These are phyloP conservation scores for Glossosoma conforme DNA, from an alignment of 1,140 invertebrate genomes.

Conservation along the genomic window DNA sequence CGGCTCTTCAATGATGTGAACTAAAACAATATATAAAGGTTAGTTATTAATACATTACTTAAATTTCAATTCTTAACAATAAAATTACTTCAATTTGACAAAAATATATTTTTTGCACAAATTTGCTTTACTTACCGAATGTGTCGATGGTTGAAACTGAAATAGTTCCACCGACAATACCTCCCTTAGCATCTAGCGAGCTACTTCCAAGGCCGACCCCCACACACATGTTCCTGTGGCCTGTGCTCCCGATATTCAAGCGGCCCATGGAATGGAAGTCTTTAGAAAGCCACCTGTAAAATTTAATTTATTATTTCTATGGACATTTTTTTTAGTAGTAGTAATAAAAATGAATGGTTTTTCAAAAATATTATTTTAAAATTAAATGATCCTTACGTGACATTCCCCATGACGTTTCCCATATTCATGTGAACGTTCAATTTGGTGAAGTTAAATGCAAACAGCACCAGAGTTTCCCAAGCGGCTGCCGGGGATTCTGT, in stretches of 20 bases:
- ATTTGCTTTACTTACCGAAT: conserved; percentile 68
- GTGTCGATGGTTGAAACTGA: conserved; percentile 86
- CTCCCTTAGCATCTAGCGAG: conserved; percentile 88
- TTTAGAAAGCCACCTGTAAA: conserved; percentile 78
- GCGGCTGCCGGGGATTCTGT: conserved; percentile 52
- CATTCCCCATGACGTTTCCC: conserved; percentile 98
- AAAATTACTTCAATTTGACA: no score
- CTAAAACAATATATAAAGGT: conserved; percentile 38
- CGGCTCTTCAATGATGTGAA: conserved; percentile 84
- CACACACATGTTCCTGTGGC: conserved; percentile 90
- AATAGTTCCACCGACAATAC: conserved; percentile 92
- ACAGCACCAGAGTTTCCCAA: conserved; percentile 94
- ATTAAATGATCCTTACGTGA: conserved; percentile 71
- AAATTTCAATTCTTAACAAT: neutral
- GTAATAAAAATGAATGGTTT: no score
- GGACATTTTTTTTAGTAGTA: conserved; percentile 3
- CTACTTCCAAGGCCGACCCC: conserved; percentile 85
- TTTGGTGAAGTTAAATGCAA: conserved; percentile 92
- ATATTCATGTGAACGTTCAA: conserved; percentile 98
- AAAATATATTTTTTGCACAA: no score
- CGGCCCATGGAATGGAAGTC: conserved; percentile 87
- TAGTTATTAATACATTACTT: neutral
- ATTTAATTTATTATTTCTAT: conserved; percentile 2
- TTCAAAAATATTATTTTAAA: no score
- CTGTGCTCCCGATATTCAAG: conserved; percentile 88